Evolutionary conservation across 2,888 invertebrate genomes (phyloP), one percentile per base, ranked within the genome.

Genomic region (Bimastos eiseni): DNA sequence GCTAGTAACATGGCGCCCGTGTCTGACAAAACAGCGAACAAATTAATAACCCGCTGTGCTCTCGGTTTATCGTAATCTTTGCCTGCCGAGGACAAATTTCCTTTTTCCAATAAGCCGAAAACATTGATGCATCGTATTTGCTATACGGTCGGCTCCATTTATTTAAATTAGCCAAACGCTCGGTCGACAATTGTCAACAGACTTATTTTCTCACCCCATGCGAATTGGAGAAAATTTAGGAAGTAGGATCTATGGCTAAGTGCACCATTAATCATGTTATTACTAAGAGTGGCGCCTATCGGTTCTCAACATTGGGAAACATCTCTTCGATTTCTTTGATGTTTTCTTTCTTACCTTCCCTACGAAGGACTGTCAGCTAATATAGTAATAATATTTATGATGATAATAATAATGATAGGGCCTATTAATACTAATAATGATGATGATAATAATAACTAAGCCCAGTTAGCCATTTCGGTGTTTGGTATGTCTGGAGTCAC

Each of bases 41-140:
- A n/a, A 70, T 70, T 70, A 70, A 70, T 70, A 70, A n/a, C 70
- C 70, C 70, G 70, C 70, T 70, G 70, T n/a, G 70, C 70, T n/a
- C 70, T 70, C 70, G 70, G 30, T 70, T 70, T 70, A n/a, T 70
- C 70, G 30, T 70, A n/a, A 70, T 70, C 70, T 70, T n/a, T 70
- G n/a, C 70, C 70, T 70, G 70, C 70, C 70, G 30, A n/a, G 70
- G 13, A 70, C 70, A 70, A 70, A 70, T 70, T 70, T 70, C 70
- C 70, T 70, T 70, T 70, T 70, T 70, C 70, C 70, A 70, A 70
- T 70, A 70, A 70, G 70, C 70, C 70, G 70, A 70, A 70, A 70
- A 70, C 70, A 70, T 70, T 70, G 70, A 70, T 70, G 70, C 70
- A 70, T 70, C 70, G 70, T 70, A 70, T 70, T 70, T 70, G 70